Conservation (phyloP, 2,113 vertebrate species). For the Clarias magur region DNA sequence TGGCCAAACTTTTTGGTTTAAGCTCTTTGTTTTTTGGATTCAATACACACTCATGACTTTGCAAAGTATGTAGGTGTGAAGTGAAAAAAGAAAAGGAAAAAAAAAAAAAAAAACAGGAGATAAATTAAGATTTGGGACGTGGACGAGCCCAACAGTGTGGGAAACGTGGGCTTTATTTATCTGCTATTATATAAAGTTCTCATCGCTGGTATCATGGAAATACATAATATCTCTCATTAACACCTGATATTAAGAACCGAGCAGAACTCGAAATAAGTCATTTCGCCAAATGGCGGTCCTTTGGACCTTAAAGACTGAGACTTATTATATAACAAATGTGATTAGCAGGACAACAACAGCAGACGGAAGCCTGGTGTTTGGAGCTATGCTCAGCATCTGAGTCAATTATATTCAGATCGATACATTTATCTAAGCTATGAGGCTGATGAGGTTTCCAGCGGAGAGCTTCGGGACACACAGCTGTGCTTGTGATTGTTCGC, state of each 20-base stretch:
- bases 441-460: background rate
- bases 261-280: background rate
- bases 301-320: background rate
- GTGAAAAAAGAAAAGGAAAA: background rate
- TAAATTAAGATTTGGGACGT: background rate
- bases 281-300: background rate
- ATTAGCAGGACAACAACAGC: background rate
- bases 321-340: background rate
- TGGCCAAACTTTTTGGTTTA: too few relatives aligned
- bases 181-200: background rate
- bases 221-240: background rate
- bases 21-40: background rate
- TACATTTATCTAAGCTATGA: background rate
- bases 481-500: background rate
- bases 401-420: slow-evolving; percentile 5
- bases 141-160: background rate
- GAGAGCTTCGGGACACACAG: slow-evolving; percentile 11
- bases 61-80: background rate
- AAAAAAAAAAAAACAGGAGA: background rate
- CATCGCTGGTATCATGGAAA: background rate
- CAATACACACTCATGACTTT: background rate
- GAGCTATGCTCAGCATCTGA: background rate
- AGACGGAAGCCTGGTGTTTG: background rate
- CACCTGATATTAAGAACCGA: background rate
- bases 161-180: background rate